Evolutionary conservation across 2,888 invertebrate genomes (phyloP).

Genomic region (Hirtodrosophila duncani): DNA sequence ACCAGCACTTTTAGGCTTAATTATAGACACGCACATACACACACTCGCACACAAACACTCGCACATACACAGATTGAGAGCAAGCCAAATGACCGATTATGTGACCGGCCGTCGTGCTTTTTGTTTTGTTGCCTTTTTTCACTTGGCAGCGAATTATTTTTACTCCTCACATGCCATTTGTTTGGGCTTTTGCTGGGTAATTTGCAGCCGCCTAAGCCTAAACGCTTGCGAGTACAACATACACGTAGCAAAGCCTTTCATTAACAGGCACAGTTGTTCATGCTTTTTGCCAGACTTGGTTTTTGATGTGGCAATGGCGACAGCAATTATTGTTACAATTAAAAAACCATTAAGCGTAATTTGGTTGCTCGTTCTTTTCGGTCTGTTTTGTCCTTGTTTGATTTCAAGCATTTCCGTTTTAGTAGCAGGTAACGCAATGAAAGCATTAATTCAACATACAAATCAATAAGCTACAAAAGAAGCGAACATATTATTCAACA

Average conservation of each 20-base stretch:
- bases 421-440: constrained; percentile 51
- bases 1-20: constrained; percentile 66
- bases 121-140: background rate
- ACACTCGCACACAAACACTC: constrained; percentile 11
- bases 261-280: constrained; percentile 38
- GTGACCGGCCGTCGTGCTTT: constrained; percentile 21
- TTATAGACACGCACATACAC: constrained; percentile 59
- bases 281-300: constrained; percentile 19
- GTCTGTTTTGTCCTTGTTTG: constrained; percentile 21
- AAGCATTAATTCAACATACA: constrained; percentile 49
- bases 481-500: too few species aligned
- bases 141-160: background rate
- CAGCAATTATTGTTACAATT: constrained; percentile 76
- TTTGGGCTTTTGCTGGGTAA: constrained; percentile 27
- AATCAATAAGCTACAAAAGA: constrained; percentile 33
- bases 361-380: constrained; percentile 34
- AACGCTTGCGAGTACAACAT: too few species aligned
- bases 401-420: constrained; percentile 38
- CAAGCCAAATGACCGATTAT: constrained; percentile 49
- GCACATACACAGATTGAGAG: too few species aligned
- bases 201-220: constrained; percentile 57
- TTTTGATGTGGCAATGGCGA: constrained; percentile 49
- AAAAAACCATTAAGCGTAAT: constrained; percentile 76
- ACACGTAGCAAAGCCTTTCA: constrained; percentile 48
- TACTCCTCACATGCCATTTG: constrained; percentile 5